Base-by-base conservation (phyloP, 2,797 vertebrate genomes). In the Calcarius lapponicus region DNA sequence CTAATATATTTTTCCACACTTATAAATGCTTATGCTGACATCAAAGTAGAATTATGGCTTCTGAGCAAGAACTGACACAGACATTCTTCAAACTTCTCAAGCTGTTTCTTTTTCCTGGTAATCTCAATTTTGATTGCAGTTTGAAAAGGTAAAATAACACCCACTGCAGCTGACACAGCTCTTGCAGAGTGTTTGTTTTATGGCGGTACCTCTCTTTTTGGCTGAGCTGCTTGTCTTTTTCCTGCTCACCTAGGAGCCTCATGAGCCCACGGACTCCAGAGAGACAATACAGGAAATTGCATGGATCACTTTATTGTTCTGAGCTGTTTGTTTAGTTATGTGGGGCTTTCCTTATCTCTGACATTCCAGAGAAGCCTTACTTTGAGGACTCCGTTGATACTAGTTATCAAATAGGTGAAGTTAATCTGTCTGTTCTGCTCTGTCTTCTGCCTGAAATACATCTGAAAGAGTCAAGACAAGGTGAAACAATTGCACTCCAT, bases 251-350 rank as follows among this genome's bases (percentile, higher is more conserved):
- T 56, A 34, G 17, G 18, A 94, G 31, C 38, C 51, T 69, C n/a
- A 3, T 69, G 73, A 94, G 85, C 51, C 72, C 42, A 29, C 45
- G 75, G 78, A 80, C 64, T 88, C 90, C 74, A 67, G 80, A 92
- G 76, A 82, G 38, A 79, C 71, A 79, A 66, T 58, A 64, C 90
- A 95, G 96, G 94, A 96, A 91, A 88, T 91, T 90, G 67, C 4
- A 34, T 60, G 80, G 78, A 92, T 94, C 53, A 19, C 80, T 93
- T 94, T 95, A 92, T 95, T 95, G 93, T 96, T 96, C 67, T 61
- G 78, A 84, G 56, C 42, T 92, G 71, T 95, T 94, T 95, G 74
- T 92, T 96, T 93, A 91, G 74, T 80, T 94, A 51, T 91, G 31
- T 57, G 60, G 34, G 61, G 53, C 53, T 95, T 89, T 85, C 17